Percentiles rank a stretch among this genome's conserved stretches.
phyloP scores from a whole-genome alignment of 2,113 vertebrate genomes.

The Ranitomeya variabilis region DNA sequence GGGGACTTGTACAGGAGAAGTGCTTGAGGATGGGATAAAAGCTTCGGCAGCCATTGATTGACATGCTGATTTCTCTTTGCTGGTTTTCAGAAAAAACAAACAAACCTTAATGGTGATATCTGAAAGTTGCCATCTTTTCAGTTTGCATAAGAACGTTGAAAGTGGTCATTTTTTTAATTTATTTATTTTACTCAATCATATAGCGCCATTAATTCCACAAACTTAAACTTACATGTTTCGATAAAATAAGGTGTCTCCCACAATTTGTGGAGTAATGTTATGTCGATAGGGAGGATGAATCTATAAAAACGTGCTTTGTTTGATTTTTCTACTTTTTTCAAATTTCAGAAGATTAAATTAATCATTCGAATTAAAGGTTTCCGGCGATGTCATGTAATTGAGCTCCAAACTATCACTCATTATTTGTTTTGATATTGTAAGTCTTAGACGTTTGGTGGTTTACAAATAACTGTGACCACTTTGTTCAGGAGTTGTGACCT shows the following conservation, averaged over 20 bases:
- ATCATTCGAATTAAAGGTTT: neutral
- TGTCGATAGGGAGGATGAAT: neutral
- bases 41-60: conserved; percentile 6
- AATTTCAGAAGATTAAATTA: neutral
- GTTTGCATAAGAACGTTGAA: neutral
- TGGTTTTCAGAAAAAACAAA: neutral
- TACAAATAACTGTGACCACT: too few species aligned
- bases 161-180: neutral
- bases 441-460: too few species aligned
- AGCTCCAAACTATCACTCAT: neutral
- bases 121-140: neutral
- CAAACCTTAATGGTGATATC: neutral
- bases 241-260: neutral
- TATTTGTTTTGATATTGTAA: neutral
- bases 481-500: neutral
- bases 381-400: neutral
- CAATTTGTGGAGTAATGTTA: neutral
- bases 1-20: conserved; percentile 38
- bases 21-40: conserved; percentile 24
- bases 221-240: neutral
- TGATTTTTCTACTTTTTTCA: neutral
- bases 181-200: too few species aligned
- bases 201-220: too few species aligned
- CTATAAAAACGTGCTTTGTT: neutral
- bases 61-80: neutral